These are phyloP conservation scores for Aegithalos caudatus DNA, from an alignment of 2,113 vertebrate species.

Conservation along the genomic window DNA sequence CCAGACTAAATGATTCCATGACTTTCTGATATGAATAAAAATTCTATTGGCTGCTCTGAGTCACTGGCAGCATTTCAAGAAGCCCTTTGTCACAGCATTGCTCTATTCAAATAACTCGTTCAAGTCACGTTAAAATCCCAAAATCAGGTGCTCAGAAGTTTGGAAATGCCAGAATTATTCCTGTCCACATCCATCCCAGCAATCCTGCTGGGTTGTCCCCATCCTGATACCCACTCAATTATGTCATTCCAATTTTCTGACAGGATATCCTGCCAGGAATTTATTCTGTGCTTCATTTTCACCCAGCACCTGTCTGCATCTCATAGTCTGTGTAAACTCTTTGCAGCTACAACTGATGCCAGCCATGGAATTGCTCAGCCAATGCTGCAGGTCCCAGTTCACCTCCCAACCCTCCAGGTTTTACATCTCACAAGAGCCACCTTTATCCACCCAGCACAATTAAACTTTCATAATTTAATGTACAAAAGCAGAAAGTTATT, in stretches of 20 bases:
- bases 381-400: background rate
- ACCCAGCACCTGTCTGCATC: background rate
- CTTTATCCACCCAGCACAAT: background rate
- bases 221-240: rapidly evolving
- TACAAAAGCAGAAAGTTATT: background rate
- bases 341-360: background rate
- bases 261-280: background rate
- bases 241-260: background rate
- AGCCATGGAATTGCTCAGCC: background rate
- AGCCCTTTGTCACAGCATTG: background rate
- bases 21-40: background rate
- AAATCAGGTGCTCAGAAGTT: background rate
- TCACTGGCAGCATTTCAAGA: background rate
- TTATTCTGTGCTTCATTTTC: background rate
- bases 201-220: background rate
- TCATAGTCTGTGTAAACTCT: background rate
- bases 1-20: background rate
- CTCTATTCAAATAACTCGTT: background rate
- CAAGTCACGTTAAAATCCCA: background rate
- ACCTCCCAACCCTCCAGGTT: background rate
- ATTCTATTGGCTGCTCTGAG: background rate
- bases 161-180: background rate
- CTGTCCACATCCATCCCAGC: background rate
- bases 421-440: background rate
- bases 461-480: background rate